Evolutionary conservation across 2,797 vertebrate species (phyloP).

Genomic region (Chlorospingus semifuscus): DNA sequence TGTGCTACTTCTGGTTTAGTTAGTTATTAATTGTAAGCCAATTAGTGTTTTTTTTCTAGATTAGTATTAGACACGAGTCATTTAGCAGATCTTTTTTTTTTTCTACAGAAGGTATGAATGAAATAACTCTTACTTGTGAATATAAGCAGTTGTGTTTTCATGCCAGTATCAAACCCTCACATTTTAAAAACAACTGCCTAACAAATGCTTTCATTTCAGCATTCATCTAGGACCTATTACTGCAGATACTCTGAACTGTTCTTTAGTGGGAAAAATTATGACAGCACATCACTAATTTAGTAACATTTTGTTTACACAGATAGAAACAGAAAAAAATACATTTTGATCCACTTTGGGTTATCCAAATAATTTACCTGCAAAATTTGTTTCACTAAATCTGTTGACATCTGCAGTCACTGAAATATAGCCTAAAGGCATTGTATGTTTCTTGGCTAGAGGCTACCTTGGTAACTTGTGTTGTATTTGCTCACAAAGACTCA

Average conservation of each 20-base stretch:
- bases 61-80: slow-evolving; percentile 10
- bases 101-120: neutral
- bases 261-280: neutral
- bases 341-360: neutral
- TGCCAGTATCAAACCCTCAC: neutral
- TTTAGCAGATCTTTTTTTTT: neutral
- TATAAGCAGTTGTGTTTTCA: slow-evolving; percentile 27
- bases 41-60: slow-evolving; percentile 7
- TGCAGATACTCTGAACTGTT: neutral
- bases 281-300: neutral
- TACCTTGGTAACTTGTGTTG: neutral
- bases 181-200: neutral
- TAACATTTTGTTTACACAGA: neutral
- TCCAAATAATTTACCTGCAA: neutral
- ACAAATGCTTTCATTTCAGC: neutral
- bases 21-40: slow-evolving; percentile 6
- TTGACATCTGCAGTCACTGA: neutral
- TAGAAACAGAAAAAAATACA: neutral
- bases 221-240: neutral
- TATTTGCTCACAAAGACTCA: neutral
- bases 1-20: neutral
- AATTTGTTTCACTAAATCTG: neutral
- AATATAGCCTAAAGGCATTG: neutral
- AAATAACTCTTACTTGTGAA: slow-evolving; percentile 3
- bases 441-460: neutral